Evolutionary conservation across 1,140 invertebrate species (phyloP), one percentile per base, ranked within the genome.

Genomic region (Lamellibrachia luymesi): DNA sequence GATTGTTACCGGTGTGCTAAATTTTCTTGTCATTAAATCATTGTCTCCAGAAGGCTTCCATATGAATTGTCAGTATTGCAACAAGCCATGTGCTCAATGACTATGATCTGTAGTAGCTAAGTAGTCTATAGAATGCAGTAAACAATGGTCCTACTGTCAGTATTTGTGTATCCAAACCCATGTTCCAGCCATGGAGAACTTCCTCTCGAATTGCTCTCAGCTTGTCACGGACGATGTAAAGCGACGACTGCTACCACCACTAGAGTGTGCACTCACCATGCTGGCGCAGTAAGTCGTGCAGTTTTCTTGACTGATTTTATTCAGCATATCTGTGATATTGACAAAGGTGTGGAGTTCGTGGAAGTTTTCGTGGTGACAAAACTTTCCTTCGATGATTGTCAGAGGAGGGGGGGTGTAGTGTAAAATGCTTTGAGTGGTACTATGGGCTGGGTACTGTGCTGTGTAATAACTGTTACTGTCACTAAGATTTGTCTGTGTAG

Each of bases 231-330:
- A 99, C 93, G 99, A 99, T 94, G 98, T 99, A 93, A 98, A 98
- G 0, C 97, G 98, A 92, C 97, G 98, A 95, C 97, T 99, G 93
- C 96, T 99, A 4, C 97, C 98, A 6, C 99, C 99, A 2, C 98
- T 99, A 93, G 98, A 99, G 96, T 98, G 98, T 94, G 98, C 98
- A 52, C 97, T 99, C 22, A 98, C 98, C 25, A 99, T 99, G 97
- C 97, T 99, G 93, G 98, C 98, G 91, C 99, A 98, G 98, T 99
- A 97, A 97, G 97, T 97, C 64, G 0, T 10, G 64, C 64, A 80
- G 38, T 80, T 22, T 80, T 80, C 64, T 10, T 80, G 8, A 80
- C 64, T 22, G 8, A 80, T 22, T 22, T 6, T 80, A 80, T 80
- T 80, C 17, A 80, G 25, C 38, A 38, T 38, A 38, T 38, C 38